Evolutionary conservation across 2,113 vertebrate genomes (phyloP).

Genomic region (Dolichotis patagonum): DNA sequence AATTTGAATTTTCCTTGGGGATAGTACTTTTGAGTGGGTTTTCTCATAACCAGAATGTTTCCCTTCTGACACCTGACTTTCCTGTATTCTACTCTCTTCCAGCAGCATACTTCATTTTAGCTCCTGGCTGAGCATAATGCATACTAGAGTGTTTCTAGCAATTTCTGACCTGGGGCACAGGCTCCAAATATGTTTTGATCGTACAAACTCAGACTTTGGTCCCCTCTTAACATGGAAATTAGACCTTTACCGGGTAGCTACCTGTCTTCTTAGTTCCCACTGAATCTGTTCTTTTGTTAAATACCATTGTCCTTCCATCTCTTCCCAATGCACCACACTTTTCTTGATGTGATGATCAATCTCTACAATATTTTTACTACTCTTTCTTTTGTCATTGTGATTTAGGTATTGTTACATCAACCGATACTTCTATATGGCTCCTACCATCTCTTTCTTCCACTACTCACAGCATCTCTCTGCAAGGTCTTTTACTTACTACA

Average conservation of each 20-base stretch:
- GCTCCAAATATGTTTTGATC: background rate
- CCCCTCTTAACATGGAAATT: background rate
- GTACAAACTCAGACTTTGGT: background rate
- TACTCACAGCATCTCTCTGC: background rate
- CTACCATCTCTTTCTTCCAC: background rate
- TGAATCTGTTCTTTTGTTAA: background rate
- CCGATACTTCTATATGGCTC: background rate
- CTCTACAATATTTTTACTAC: background rate
- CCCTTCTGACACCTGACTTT: background rate
- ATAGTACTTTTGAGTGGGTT: background rate
- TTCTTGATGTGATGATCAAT: background rate
- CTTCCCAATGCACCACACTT: background rate
- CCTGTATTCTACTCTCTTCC: background rate
- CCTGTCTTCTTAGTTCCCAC: background rate
- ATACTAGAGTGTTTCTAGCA: background rate
- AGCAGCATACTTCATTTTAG: background rate
- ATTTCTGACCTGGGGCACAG: background rate
- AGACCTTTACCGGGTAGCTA: background rate
- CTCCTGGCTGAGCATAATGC: background rate
- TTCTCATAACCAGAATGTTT: background rate
- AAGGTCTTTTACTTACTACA: background rate
- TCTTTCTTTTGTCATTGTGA: background rate
- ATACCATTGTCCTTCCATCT: background rate
- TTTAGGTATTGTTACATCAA: background rate
- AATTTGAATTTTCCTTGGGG: background rate